These are phyloP conservation scores for Ispidina picta DNA, from an alignment of 2,797 vertebrate species.

Conservation along the genomic window DNA sequence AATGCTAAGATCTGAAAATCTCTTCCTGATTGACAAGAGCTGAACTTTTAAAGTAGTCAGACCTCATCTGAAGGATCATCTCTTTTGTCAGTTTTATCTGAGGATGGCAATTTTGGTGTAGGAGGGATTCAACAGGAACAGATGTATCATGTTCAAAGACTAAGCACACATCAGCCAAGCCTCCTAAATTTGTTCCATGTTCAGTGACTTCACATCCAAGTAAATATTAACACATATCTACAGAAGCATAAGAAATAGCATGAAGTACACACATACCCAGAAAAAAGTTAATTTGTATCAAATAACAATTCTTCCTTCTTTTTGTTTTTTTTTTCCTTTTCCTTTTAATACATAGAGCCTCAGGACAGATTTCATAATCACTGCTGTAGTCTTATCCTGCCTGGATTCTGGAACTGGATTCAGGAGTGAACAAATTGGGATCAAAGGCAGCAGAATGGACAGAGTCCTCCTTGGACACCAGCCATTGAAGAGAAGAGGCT, in stretches of 20 bases:
- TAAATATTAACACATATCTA: not conserved
- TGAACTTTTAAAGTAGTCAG: slow-evolving; percentile 32
- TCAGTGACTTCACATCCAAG: not conserved
- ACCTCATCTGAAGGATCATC: not conserved
- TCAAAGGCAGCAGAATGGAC: not conserved
- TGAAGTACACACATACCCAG: not conserved
- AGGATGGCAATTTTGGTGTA: slow-evolving; percentile 1
- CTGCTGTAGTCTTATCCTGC: not conserved
- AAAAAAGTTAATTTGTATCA: not conserved
- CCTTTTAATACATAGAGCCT: not conserved
- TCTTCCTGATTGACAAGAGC: not conserved
- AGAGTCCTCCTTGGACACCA: not conserved
- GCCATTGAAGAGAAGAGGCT: not conserved
- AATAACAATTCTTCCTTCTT: not conserved
- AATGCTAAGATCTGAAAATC: slow-evolving; percentile 10
- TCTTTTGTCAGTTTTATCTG: slow-evolving; percentile 28
- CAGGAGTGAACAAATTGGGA: not conserved
- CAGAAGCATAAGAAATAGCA: not conserved
- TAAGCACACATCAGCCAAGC: not conserved
- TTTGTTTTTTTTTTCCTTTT: not conserved
- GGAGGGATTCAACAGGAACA: not conserved
- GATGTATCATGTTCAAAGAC: not conserved
- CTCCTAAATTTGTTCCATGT: not conserved
- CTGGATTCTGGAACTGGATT: not conserved
- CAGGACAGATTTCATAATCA: not conserved